Percentiles rank a stretch among this genome's conserved stretches.
These are phyloP conservation scores for Ophiothrix spiculata DNA, from an alignment of 35 echinoderm and acorn worm species.

Conservation along the genomic window DNA sequence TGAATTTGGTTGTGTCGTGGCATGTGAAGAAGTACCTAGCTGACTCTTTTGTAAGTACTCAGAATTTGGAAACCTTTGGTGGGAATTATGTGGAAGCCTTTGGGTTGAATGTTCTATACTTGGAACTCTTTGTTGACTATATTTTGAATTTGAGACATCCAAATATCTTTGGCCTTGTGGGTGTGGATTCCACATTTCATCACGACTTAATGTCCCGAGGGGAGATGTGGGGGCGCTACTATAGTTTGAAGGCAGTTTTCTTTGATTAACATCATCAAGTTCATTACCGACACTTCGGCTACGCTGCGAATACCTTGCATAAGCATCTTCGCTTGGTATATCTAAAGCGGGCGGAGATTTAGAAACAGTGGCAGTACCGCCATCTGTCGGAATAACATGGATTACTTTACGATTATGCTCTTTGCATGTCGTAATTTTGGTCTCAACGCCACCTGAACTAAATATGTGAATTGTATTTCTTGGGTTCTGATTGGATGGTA, in stretches of 20 bases:
- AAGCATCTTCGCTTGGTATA: neutral
- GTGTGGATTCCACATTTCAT: neutral
- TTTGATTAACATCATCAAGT: neutral
- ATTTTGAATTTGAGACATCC: neutral
- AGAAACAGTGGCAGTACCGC: neutral
- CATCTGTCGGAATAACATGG: conserved; percentile 11
- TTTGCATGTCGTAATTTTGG: conserved; percentile 38
- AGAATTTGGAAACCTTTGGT: too few relatives aligned
- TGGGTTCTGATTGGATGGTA: neutral
- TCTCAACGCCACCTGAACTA: conserved; percentile 35
- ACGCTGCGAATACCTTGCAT: neutral
- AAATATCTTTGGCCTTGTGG: neutral
- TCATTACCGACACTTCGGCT: neutral
- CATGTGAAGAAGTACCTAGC: neutral
- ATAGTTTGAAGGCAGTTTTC: neutral
- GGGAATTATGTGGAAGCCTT: too few relatives aligned
- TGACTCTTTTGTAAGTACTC: neutral
- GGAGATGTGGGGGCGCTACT: neutral
- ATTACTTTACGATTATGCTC: conserved; percentile 36
- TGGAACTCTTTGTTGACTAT: neutral
- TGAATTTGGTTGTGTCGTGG: conserved; percentile 11
- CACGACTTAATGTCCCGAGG: neutral
- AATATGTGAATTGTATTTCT: conserved; percentile 4
- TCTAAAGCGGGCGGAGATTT: neutral
- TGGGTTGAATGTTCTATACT: too few relatives aligned